Conservation (phyloP, 2,888 invertebrate species). For the Trisateles emortualis region DNA sequence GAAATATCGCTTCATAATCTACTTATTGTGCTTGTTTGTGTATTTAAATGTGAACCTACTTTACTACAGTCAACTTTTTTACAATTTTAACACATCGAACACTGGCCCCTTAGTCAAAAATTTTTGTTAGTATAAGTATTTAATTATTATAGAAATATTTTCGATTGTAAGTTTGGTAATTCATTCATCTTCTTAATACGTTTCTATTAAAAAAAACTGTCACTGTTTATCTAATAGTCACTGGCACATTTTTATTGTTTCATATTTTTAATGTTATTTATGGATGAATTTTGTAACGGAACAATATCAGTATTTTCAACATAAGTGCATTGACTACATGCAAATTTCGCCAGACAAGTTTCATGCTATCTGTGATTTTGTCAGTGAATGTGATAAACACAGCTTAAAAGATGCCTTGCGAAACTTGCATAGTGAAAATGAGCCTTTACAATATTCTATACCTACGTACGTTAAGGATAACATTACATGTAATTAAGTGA, state of each 20-base stretch:
- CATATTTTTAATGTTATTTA: slow-evolving; percentile 43
- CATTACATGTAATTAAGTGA: background rate
- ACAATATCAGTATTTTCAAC: slow-evolving; percentile 25
- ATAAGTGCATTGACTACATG: background rate
- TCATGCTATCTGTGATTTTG: no score
- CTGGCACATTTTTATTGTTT: slow-evolving; percentile 61
- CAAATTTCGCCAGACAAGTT: background rate
- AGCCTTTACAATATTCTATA: no score
- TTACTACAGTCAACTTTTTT: slow-evolving; percentile 44
- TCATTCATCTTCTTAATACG: slow-evolving; percentile 52
- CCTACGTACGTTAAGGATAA: slow-evolving; percentile 2
- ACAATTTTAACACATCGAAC: slow-evolving; percentile 75
- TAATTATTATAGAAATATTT: slow-evolving; percentile 62
- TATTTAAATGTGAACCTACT: slow-evolving; percentile 52
- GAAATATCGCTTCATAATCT: slow-evolving; percentile 45
- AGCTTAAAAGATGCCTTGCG: no score
- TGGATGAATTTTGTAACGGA: slow-evolving; percentile 41
- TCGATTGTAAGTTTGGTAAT: slow-evolving; percentile 65
- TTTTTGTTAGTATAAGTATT: slow-evolving; percentile 82
- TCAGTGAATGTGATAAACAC: no score
- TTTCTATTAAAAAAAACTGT: slow-evolving; percentile 49
- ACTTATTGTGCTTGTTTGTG: slow-evolving; percentile 64
- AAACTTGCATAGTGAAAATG: no score
- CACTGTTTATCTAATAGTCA: slow-evolving; percentile 59
- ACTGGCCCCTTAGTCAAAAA: slow-evolving; percentile 81